Conservation (phyloP, 2,113 vertebrate genomes). For the Ariopsis seemanni region DNA sequence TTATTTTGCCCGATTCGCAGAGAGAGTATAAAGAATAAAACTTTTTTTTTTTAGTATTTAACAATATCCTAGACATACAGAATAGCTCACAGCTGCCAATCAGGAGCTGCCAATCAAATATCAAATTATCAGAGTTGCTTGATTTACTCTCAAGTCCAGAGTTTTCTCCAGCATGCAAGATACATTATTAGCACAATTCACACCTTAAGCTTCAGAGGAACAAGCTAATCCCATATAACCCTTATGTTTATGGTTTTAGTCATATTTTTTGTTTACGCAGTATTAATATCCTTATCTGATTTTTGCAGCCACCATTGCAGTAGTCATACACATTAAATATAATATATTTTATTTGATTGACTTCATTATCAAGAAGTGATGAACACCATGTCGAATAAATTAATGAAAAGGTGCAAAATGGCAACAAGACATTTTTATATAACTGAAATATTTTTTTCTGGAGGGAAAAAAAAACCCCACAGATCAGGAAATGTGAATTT, state of each 20-base stretch:
- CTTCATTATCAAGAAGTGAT: background rate
- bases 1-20: background rate
- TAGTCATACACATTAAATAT: background rate
- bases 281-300: background rate
- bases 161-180: background rate
- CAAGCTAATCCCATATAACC: background rate
- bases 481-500: background rate
- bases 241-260: background rate
- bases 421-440: background rate
- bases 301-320: background rate
- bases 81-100: background rate
- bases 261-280: background rate
- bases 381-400: background rate
- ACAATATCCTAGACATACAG: background rate
- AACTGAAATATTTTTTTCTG: background rate
- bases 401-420: background rate
- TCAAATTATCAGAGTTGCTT: background rate
- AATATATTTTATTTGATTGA: background rate
- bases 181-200: background rate
- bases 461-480: too few species aligned
- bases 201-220: background rate
- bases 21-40: background rate
- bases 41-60: background rate
- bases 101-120: constrained; percentile 1
- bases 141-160: background rate